Conservation (phyloP, 1,140 invertebrate species). For the Drosophila gunungcola region DNA sequence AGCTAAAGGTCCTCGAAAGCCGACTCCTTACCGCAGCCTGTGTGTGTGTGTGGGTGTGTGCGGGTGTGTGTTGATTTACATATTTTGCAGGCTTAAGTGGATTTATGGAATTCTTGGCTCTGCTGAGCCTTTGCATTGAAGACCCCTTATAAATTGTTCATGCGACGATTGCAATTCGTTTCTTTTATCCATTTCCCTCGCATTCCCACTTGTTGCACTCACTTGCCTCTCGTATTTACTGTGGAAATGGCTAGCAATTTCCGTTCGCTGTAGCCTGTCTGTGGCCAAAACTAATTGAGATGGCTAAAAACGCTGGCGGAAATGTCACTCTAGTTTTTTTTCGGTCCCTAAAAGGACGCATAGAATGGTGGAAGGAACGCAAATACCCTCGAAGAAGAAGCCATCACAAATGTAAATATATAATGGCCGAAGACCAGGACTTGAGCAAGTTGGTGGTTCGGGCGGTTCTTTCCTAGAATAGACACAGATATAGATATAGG, state of each 20-base stretch:
- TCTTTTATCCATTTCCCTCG: conserved; percentile 24
- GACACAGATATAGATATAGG: conserved; percentile 34
- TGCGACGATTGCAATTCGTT: conserved; percentile 28
- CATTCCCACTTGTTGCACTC: conserved; percentile 67
- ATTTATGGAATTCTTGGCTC: conserved; percentile 69
- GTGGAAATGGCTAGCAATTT: conserved; percentile 68
- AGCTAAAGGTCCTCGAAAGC: conserved; percentile 5
- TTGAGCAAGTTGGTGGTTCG: conserved; percentile 13
- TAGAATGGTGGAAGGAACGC: conserved; percentile 28
- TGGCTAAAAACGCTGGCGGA: conserved; percentile 54
- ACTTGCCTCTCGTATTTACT: conserved; percentile 47
- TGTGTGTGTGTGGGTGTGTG: conserved; percentile 52
- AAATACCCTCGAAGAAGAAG: conserved; percentile 41
- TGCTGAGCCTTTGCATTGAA: conserved; percentile 32
- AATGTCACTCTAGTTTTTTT: conserved; percentile 42
- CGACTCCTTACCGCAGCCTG: conserved; percentile 21
- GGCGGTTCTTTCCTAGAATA: conserved; percentile 51
- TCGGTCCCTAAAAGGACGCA: conserved; percentile 7
- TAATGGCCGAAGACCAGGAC: conserved; percentile 57
- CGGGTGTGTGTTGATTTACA: conserved; percentile 52
- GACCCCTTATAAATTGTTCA: conserved; percentile 29
- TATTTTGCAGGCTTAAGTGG: conserved; percentile 63
- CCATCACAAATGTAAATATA: conserved; percentile 79
- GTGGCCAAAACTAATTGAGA: conserved; percentile 68
- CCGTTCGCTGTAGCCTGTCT: conserved; percentile 70